These are phyloP conservation scores for Saimiri boliviensis DNA, from an alignment of 2,113 vertebrate species.

Conservation along the genomic window DNA sequence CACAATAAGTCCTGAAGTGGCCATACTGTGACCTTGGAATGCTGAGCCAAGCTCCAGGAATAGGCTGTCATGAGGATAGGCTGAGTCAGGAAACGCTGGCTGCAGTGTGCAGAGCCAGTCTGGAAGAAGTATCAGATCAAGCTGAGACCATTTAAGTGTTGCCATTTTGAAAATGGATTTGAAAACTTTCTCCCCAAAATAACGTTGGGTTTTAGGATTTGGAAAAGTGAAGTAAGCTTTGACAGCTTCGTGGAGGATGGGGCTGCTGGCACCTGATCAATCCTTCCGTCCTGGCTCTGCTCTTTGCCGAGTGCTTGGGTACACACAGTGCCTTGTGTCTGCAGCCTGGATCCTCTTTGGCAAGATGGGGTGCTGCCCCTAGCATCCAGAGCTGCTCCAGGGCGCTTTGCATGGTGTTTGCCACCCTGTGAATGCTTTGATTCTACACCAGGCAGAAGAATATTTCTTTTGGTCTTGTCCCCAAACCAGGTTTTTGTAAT, in stretches of 20 bases:
- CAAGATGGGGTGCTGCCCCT: too few relatives aligned
- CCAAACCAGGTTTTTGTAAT: neutral
- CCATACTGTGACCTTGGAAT: neutral
- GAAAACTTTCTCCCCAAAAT: neutral
- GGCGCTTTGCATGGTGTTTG: neutral
- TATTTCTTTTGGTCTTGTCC: neutral
- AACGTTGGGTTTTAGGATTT: neutral
- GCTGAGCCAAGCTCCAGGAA: neutral
- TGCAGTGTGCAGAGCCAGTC: rapidly evolving
- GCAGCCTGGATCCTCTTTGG: rapidly evolving
- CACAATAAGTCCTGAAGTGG: neutral
- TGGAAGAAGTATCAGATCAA: rapidly evolving
- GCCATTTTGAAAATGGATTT: neutral
- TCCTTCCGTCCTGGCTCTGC: too few relatives aligned
- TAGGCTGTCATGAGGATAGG: neutral
- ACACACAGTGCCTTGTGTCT: too few relatives aligned
- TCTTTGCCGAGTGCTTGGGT: too few relatives aligned
- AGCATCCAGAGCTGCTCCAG: neutral
- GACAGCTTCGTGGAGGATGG: too few relatives aligned
- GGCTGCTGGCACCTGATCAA: rapidly evolving
- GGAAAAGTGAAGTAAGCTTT: neutral
- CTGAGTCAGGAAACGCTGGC: neutral
- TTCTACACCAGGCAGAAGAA: neutral
- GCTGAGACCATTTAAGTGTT: neutral
- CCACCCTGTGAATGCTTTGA: too few relatives aligned